Evolutionary conservation across 2,888 invertebrate genomes (phyloP).

Genomic region (Hanleya hanleyi): DNA sequence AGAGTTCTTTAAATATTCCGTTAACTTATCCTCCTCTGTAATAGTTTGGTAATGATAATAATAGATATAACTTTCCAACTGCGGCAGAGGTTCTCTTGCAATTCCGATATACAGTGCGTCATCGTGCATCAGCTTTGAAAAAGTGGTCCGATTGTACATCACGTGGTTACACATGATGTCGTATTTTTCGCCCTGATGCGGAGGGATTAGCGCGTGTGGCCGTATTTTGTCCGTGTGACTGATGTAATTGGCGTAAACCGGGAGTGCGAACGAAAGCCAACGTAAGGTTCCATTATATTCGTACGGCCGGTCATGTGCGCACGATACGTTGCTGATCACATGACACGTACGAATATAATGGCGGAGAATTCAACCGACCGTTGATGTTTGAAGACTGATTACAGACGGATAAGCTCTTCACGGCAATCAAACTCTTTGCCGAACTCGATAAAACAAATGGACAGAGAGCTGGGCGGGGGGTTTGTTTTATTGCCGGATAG

Average conservation of each 20-base stretch:
- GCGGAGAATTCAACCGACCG: too few relatives aligned
- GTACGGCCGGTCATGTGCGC: too few relatives aligned
- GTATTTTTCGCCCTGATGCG: background rate
- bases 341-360: too few relatives aligned
- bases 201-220: background rate
- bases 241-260: background rate
- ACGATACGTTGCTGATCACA: too few relatives aligned
- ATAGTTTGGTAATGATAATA: background rate
- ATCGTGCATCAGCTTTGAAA: background rate
- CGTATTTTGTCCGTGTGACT: background rate
- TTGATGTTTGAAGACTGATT: too few relatives aligned
- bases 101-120: background rate
- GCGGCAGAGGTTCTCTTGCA: background rate
- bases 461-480: too few relatives aligned
- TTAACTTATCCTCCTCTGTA: background rate
- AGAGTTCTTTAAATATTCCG: background rate
- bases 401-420: too few relatives aligned
- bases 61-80: background rate
- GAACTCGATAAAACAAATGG: too few relatives aligned
- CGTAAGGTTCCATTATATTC: background rate
- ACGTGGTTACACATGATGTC: background rate
- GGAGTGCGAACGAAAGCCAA: background rate
- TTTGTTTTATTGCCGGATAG: too few relatives aligned
- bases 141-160: background rate
- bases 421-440: too few relatives aligned